Percentiles rank a stretch among this genome's conserved stretches.
phyloP scores from a whole-genome alignment of 2,113 vertebrate genomes.

The Pleuronectes platessa region DNA sequence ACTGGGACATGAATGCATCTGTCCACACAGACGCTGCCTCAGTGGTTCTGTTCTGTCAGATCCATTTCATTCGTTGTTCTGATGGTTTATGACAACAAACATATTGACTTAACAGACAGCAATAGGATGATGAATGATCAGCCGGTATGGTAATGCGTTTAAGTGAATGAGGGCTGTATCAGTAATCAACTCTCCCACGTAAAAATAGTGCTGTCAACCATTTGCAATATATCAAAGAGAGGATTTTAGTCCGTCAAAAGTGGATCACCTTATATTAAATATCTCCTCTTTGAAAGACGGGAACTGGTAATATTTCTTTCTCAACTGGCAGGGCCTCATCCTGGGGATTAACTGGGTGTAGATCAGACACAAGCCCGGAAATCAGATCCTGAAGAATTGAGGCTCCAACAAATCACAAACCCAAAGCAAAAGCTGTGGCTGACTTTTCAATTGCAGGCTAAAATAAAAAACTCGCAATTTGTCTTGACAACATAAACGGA shows the following conservation, averaged over 20 bases:
- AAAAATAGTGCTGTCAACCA: not conserved
- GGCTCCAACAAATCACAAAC: slow-evolving; percentile 19
- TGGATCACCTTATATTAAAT: slow-evolving; percentile 40
- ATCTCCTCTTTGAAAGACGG: slow-evolving; percentile 15
- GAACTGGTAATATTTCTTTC: slow-evolving; percentile 24
- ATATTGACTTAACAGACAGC: not conserved
- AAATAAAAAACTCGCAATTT: not conserved
- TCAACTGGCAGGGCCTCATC: slow-evolving; percentile 21
- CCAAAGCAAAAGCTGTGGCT: slow-evolving; percentile 4
- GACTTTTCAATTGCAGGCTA: slow-evolving; percentile 33
- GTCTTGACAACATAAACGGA: not conserved
- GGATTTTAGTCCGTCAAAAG: slow-evolving; percentile 14
- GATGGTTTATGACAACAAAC: slow-evolving; percentile 7
- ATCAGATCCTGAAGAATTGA: slow-evolving; percentile 26
- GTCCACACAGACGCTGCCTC: slow-evolving; percentile 7
- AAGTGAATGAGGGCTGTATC: not conserved
- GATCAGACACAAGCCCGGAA: slow-evolving; percentile 38
- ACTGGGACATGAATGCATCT: slow-evolving; percentile 2
- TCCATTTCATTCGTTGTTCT: not conserved
- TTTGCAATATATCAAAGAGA: slow-evolving; percentile 8
- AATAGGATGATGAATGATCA: not conserved
- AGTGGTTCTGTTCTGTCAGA: not conserved
- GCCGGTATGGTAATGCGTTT: not conserved
- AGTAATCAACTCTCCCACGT: not conserved
- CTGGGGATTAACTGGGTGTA: slow-evolving; percentile 11